phyloP scores from a whole-genome alignment of 2,113 vertebrate species.

The Meles meles region DNA sequence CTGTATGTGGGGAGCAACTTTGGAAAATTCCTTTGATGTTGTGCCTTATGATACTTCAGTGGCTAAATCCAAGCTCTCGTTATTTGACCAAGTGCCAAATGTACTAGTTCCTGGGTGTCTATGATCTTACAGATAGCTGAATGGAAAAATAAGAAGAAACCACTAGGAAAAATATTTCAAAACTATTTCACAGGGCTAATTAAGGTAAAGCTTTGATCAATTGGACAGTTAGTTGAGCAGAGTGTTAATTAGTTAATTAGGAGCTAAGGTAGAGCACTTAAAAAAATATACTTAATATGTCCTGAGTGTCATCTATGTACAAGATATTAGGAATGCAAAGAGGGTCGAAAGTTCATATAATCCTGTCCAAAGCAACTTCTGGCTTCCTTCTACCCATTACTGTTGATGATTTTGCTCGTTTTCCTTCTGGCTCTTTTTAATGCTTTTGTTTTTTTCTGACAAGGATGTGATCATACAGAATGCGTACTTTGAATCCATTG shows the following conservation, averaged over 20 bases:
- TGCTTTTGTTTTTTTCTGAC: neutral
- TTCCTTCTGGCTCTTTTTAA: constrained; percentile 2
- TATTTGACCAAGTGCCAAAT: constrained; percentile 67
- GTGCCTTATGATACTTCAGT: constrained; percentile 28
- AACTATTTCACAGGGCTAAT: neutral
- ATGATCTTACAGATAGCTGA: constrained; percentile 48
- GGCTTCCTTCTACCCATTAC: neutral
- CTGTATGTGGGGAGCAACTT: constrained; percentile 23
- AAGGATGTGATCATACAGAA: neutral
- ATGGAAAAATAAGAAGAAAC: constrained; percentile 44
- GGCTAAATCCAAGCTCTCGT: constrained; percentile 59
- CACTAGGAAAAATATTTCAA: constrained; percentile 13
- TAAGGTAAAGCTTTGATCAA: constrained; percentile 24
- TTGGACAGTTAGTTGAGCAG: constrained; percentile 15
- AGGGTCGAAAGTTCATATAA: neutral
- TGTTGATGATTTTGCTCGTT: neutral
- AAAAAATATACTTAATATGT: neutral
- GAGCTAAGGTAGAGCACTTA: neutral
- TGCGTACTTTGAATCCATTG: neutral
- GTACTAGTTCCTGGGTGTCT: constrained; percentile 27
- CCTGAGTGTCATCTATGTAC: neutral
- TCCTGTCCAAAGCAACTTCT: neutral
- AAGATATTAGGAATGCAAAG: neutral
- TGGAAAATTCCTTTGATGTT: constrained; percentile 71
- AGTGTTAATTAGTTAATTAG: neutral